Conservation (phyloP, 2,888 invertebrate species). For the Pycnomerus fuliginosus region DNA sequence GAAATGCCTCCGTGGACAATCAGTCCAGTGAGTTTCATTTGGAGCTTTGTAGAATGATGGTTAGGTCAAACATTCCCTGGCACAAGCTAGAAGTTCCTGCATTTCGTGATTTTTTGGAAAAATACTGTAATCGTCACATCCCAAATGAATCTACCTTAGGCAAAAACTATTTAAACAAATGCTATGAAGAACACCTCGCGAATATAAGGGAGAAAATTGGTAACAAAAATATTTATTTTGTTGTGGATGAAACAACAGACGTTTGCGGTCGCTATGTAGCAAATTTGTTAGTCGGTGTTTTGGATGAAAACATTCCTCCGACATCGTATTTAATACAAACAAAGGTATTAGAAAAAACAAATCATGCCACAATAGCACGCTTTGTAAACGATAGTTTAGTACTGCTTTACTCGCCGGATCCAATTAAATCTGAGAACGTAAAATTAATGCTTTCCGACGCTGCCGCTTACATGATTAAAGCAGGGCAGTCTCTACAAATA, state of each 20-base stretch:
- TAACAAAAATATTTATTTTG: background rate
- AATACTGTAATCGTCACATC: too few species aligned
- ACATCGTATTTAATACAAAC: background rate
- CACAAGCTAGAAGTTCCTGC: background rate
- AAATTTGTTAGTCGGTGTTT: background rate
- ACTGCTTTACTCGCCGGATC: background rate
- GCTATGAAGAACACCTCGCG: background rate
- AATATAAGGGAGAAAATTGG: background rate
- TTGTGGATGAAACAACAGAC: background rate
- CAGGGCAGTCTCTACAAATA: conserved; percentile 28
- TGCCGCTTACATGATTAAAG: conserved; percentile 34
- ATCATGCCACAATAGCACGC: background rate
- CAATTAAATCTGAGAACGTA: background rate
- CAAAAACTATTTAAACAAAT: background rate
- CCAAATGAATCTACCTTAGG: background rate
- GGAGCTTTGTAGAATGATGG: background rate
- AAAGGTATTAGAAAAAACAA: background rate
- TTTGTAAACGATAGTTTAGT: background rate
- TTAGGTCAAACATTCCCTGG: background rate
- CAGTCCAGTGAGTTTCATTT: too few species aligned
- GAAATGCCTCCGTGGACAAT: too few species aligned
- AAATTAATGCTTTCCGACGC: conserved; percentile 27
- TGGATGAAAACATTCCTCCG: background rate
- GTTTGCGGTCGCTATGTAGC: background rate
- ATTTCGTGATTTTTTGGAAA: background rate